Evolutionary conservation across 2,888 invertebrate genomes (phyloP), one percentile per base, ranked within the genome.

Genomic region (Pollenia griseotomentosa): DNA sequence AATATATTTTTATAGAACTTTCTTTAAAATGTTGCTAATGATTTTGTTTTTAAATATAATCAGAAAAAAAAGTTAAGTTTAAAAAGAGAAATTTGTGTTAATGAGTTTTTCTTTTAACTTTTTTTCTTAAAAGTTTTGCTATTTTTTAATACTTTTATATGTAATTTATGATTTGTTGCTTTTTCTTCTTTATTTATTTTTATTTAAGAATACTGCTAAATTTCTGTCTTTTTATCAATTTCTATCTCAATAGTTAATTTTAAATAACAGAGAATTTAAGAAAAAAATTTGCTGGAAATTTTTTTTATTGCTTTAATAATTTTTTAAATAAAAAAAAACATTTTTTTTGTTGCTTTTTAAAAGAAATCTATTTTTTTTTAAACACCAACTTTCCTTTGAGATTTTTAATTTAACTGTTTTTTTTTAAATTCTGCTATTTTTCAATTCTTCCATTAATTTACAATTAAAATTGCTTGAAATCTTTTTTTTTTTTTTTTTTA

Each of bases 401-500:
- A 11, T 53, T 70, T 63, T 44, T 82, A 16, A 11, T 59, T 46
- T 65, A 3, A 11, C 44, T 53, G 70, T 85, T 2, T n/a, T 14
- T 55, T n/a, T 59, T 14, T n/a, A 19, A 59, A 23, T 33, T 33
- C 33, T 33, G 33, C 33, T 33, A 33, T 33, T 33, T 33, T 33
- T 70, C 55, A 82, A 85, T 79, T 80, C 68, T 80, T 80, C 68
- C 71, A 77, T 85, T 80, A 83, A 84, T 84, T 86, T 86, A 84
- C 80, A 85, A 83, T 88, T 85, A 88, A 83, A 88, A 88, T 85
- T 88, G 86, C 88, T 86, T 88, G 23, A 61, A 75, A 61, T 68
- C 19, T 61, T 57, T 59, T 9, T 53, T 51, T 14, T 61, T 57
- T 59, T 9, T 53, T 51, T 14, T 33, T 19, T 57, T 66, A 68